A percentile compares a stretch with the other conserved stretches of the same genome.
Conservation (phyloP, 2,888 invertebrate species). For the Lasioglossum pauxillum region DNA sequence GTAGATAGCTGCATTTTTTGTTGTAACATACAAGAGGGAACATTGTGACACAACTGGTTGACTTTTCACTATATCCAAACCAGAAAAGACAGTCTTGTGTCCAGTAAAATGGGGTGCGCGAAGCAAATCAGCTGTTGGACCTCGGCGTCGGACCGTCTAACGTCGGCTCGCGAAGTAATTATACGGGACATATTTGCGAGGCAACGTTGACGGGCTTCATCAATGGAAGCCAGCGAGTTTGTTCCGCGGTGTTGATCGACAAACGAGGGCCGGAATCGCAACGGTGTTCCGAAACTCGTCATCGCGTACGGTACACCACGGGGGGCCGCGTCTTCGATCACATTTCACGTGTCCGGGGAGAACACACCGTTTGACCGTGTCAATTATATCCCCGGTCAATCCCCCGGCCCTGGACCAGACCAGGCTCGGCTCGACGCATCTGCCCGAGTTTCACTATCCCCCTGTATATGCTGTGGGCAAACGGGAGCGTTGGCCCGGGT, state of each 20-base stretch:
- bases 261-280: conserved; percentile 35
- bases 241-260: conserved; percentile 2
- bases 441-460: conserved; percentile 68
- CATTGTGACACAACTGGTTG: too few species aligned
- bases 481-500: conserved; percentile 56
- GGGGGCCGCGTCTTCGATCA: conserved; percentile 61
- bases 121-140: not conserved
- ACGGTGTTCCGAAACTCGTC: conserved; percentile 47
- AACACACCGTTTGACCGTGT: conserved; percentile 71
- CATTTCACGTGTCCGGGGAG: conserved; percentile 69
- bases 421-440: conserved; percentile 58
- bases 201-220: not conserved
- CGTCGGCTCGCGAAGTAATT: not conserved
- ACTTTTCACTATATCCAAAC: too few species aligned
- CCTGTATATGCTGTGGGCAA: conserved; percentile 53
- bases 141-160: not conserved
- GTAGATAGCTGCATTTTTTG: too few species aligned
- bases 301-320: conserved; percentile 49
- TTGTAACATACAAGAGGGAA: too few species aligned
- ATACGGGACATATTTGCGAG: not conserved
- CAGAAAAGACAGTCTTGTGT: too few species aligned
- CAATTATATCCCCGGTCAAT: conserved; percentile 71
- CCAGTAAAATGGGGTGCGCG: too few species aligned
- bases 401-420: conserved; percentile 62
- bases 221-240: conserved; percentile 16